Base-by-base conservation (phyloP, 2,888 invertebrate genomes). In the Tetheella fluctuosa region DNA sequence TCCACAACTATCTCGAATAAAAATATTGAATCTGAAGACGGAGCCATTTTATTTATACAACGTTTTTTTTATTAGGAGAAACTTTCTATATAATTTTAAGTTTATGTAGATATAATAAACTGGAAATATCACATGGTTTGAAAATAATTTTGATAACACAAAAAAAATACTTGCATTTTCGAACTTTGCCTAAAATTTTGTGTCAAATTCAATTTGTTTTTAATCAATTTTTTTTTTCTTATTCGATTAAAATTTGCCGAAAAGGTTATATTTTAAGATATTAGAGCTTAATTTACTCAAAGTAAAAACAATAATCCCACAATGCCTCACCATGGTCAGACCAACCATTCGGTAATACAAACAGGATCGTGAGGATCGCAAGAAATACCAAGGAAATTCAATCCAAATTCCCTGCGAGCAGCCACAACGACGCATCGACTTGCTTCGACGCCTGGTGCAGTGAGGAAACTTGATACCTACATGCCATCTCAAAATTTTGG, bases 1-100 rank as follows among this genome's bases (percentile, higher is more conserved):
- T 87, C 85, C 6, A 89, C 76, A 13, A 71, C 63, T 59, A 92
- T 77, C 67, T 92, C 89, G 59, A 91, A 83, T 67, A 89, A 78
- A 77, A 91, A 90, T 80, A 87, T 82, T 74, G 89, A 86, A 84
- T 87, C 88, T 80, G 83, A 76, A 74, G 69, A 55, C 15, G 15
- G 61, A 79, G 83, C 68, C 90, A 92, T 91, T 74, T 81, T 58
- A 61, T 48, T 59, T 58, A 52, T 64, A 60, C 63, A 58, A 56
- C 58, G 57, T 60, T 67, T 60, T 62, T 64, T 25, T 61, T 64
- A 61, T 63, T 64, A 64, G 62, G 64, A 62, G 59, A 65, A 67
- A 64, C 59, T 62, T 62, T 37, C 48, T 64, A 59, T 61, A 59
- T 58, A 59, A 58, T 55, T 58, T 3, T 17, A 5, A 20, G 37